phyloP scores from a whole-genome alignment of 1,140 invertebrate genomes.

The Drosophila sturtevanti region DNA sequence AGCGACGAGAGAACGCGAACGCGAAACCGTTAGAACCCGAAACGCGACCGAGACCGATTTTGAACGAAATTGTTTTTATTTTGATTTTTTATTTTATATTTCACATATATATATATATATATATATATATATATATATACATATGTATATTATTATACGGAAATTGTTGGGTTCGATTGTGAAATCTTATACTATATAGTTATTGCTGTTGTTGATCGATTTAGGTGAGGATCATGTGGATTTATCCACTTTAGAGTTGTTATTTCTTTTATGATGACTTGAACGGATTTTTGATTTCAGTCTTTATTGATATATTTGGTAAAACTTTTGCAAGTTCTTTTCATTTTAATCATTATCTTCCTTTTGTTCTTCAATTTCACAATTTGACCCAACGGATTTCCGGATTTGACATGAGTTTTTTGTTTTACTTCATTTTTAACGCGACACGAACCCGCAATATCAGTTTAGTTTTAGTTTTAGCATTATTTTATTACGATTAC shows the following conservation, averaged over 20 bases:
- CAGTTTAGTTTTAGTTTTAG: conserved; percentile 42
- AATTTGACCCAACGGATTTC: conserved; percentile 50
- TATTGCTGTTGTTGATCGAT: conserved; percentile 47
- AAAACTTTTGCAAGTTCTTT: conserved; percentile 41
- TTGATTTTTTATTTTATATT: conserved; percentile 8
- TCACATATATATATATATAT: too few relatives aligned
- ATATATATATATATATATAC: too few relatives aligned
- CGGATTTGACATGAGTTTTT: conserved; percentile 15
- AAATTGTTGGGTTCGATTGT: conserved; percentile 51
- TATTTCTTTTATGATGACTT: conserved; percentile 13
- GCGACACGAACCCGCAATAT: conserved; percentile 63
- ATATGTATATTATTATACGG: conserved; percentile 23
- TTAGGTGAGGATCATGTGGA: conserved; percentile 8
- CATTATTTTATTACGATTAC: conserved; percentile 14
- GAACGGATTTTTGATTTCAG: conserved; percentile 45
- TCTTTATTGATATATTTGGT: conserved; percentile 64
- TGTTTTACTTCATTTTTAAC: conserved; percentile 33
- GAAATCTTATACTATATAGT: conserved; percentile 39
- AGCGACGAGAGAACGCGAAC: conserved; percentile 81
- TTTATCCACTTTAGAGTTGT: not conserved
- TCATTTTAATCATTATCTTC: too few relatives aligned
- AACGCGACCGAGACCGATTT: conserved; percentile 54
- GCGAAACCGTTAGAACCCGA: conserved; percentile 81
- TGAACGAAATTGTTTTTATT: conserved; percentile 32
- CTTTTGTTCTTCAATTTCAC: conserved; percentile 40